Conservation (phyloP, 2,797 vertebrate species). For the Lerista edwardsae region DNA sequence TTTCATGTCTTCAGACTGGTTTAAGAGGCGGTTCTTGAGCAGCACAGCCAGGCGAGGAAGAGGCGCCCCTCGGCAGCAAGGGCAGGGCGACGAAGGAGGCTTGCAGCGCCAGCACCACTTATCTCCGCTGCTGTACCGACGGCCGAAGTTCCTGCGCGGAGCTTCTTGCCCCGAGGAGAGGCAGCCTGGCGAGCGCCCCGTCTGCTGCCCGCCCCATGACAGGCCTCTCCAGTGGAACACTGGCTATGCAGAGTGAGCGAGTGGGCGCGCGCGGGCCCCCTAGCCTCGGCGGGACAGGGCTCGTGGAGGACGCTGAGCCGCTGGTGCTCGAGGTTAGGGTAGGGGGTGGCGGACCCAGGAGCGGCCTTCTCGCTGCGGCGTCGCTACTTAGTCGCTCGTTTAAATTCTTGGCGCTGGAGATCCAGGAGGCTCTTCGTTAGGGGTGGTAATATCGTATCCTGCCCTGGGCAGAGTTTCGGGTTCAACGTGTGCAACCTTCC, state of each 20-base stretch:
- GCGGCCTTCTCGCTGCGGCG: background rate
- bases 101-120: slow-evolving; percentile 21
- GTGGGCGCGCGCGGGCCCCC: background rate
- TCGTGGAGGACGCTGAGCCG: too few species aligned
- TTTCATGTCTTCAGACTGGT: slow-evolving; percentile 66
- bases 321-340: background rate
- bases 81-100: background rate
- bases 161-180: slow-evolving; percentile 36
- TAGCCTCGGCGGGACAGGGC: too few species aligned
- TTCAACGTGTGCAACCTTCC: background rate
- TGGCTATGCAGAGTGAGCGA: slow-evolving; percentile 81
- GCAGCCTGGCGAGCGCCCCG: slow-evolving; percentile 46
- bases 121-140: slow-evolving; percentile 56
- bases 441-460: too few species aligned
- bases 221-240: slow-evolving; percentile 72
- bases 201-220: slow-evolving; percentile 66
- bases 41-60: background rate
- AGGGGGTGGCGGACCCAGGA: background rate
- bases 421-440: background rate
- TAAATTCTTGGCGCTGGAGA: background rate
- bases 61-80: background rate
- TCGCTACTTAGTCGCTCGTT: too few species aligned
- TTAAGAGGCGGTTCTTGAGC: slow-evolving; percentile 65
- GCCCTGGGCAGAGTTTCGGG: too few species aligned
- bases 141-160: slow-evolving; percentile 75